A percentile compares a stretch with the other conserved stretches of the same genome.
Conservation (phyloP, 2,113 vertebrate genomes). For the Grammomys dolichurus region DNA sequence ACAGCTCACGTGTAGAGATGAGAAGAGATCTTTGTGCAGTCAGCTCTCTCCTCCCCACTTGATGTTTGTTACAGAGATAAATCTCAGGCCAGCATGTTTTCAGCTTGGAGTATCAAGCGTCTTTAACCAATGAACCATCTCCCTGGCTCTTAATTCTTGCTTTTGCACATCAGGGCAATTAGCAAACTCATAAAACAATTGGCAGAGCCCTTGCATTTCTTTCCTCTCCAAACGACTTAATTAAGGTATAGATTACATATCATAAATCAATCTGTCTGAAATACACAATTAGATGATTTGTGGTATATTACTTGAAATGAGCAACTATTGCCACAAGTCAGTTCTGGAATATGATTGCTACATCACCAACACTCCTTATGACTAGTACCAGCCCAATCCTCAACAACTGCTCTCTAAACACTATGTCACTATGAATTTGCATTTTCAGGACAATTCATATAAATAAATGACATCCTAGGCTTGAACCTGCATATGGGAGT, state of each 20-base stretch:
- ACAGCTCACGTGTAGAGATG: neutral
- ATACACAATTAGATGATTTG: neutral
- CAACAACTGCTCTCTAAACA: neutral
- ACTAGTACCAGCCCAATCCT: neutral
- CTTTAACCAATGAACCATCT: neutral
- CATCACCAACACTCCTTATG: neutral
- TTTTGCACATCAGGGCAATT: neutral
- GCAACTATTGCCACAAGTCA: neutral
- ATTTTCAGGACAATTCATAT: neutral
- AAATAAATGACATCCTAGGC: neutral
- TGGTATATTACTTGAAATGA: neutral
- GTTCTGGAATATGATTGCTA: neutral
- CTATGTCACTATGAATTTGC: neutral
- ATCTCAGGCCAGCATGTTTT: neutral
- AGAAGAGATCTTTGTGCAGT: neutral
- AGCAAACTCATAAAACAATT: slow-evolving; percentile 10
- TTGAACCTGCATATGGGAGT: neutral
- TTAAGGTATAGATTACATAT: neutral
- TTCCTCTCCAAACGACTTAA: neutral
- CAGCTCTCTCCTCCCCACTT: neutral
- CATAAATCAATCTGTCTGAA: neutral
- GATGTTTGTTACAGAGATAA: neutral
- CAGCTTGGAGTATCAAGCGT: neutral
- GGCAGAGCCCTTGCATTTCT: neutral
- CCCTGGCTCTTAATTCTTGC: neutral